Evolutionary conservation across 2,113 vertebrate genomes (phyloP), one percentile per base, ranked within the genome.

Genomic region (cattle (Bos taurus)): DNA sequence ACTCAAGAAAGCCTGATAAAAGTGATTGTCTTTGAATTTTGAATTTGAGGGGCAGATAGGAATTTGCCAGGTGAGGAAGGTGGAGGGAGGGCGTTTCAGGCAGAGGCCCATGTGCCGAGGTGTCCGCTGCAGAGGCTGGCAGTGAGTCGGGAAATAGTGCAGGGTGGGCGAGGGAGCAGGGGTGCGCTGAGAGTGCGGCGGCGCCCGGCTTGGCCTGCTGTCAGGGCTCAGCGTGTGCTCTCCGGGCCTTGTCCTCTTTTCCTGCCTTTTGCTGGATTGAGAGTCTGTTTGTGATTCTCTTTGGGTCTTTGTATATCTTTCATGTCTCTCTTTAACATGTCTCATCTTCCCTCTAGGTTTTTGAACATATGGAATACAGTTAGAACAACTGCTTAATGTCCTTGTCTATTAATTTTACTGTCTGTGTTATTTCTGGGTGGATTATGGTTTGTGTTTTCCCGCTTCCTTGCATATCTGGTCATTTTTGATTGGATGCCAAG

Each of bases 161-260:
- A 16, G 28, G 43, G 33, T 2, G 36, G 62, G 33, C 12, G 3
- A 19, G 36, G 10, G 36, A 23, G 16, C 10, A 1, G 0, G 28
- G 52, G 7, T 1, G 11, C 23, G 43, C 6, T 21, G 48, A 48
- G 36, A 43, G 36, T 14, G 19, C 6, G 21, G 36, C 6, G 21
- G 36, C 3, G 5, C 19, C 71, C 3, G 12, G 36, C 2, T 4
- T 19, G 57, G 2, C 54, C 40, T n/a, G 16, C 0, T 2, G 30
- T 36, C 0, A 9, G 13, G 57, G 60, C 56, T 25, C 0, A 48
- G 2, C 60, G 8, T 40, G 60, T 50, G 16, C 25, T 43, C 52
- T 74, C 2, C 28, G 52, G 59, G 54, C 62, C 30, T 16, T 46
- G 62, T 48, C 25, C 43, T 48, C 78, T 36, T 52, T 88, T 33